These are phyloP conservation scores for Henricia sp. DNA, from an alignment of 53 echinoderm and acorn worm species.

Conservation along the genomic window DNA sequence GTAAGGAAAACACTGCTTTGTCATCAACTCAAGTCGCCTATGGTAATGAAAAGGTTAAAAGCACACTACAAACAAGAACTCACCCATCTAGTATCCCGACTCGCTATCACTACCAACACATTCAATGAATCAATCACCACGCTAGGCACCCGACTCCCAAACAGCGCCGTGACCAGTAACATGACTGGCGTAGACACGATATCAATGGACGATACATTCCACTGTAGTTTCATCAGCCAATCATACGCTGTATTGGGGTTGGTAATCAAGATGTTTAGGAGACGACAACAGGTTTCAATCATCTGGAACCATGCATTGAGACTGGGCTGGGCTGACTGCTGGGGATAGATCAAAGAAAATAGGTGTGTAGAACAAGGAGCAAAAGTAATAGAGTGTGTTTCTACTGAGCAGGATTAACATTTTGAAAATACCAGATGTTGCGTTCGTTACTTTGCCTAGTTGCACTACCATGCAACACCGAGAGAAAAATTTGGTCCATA, in stretches of 20 bases:
- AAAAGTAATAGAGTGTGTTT: too few species aligned
- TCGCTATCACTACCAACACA: constrained; percentile 35
- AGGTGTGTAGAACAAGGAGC: too few species aligned
- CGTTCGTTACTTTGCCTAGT: too few species aligned
- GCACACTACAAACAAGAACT: neutral
- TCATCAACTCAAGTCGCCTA: too few species aligned
- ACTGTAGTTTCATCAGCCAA: constrained; percentile 62
- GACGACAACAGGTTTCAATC: constrained; percentile 10
- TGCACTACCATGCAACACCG: too few species aligned
- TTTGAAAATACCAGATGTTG: too few species aligned
- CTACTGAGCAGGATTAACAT: too few species aligned
- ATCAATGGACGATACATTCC: constrained; percentile 26
- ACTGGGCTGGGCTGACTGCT: neutral
- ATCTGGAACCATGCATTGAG: constrained; percentile 19
- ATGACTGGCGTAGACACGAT: constrained; percentile 37
- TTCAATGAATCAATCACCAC: constrained; percentile 23
- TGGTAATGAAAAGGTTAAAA: too few species aligned
- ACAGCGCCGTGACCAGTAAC: constrained; percentile 33
- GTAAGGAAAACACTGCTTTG: too few species aligned
- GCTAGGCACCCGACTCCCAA: constrained; percentile 10
- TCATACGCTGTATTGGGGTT: constrained; percentile 3
- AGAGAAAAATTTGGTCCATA: too few species aligned
- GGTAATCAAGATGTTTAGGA: neutral
- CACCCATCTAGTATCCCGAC: constrained; percentile 47
- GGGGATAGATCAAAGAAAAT: too few species aligned